Conservation (phyloP, 2,888 invertebrate species). For the Hipparchia semele region DNA sequence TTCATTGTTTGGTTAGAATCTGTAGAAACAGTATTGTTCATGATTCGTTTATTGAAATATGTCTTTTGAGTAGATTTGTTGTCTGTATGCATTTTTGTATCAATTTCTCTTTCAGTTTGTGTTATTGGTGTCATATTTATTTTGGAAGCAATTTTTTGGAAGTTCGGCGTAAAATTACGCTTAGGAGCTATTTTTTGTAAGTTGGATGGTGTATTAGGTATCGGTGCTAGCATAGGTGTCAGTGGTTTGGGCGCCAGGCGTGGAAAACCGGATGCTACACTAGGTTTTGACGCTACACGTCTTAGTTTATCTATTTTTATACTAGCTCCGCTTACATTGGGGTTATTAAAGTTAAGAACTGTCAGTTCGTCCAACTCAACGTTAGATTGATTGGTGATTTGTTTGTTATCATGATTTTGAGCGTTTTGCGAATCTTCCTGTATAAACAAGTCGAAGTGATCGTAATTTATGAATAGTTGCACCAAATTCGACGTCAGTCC, state of each 20-base stretch:
- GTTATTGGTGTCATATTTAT: not conserved
- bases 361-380: not conserved
- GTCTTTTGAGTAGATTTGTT: not conserved
- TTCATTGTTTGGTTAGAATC: not conserved
- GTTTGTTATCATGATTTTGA: not conserved
- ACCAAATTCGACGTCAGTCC: not conserved
- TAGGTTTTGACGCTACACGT: not conserved
- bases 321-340: not conserved
- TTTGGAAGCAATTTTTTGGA: too few species aligned
- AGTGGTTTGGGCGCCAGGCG: not conserved
- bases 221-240: not conserved
- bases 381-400: not conserved
- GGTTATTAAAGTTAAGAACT: not conserved
- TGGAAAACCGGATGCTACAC: not conserved
- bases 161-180: not conserved
- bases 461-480: not conserved
- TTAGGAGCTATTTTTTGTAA: not conserved
- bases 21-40: not conserved
- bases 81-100: not conserved
- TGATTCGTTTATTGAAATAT: not conserved
- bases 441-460: slow-evolving; percentile 11
- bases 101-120: not conserved
- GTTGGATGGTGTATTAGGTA: not conserved
- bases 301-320: not conserved
- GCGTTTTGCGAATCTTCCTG: not conserved